These are phyloP conservation scores for Melanotaenia trifasciata DNA, from an alignment of 2,797 vertebrate species.

Conservation along the genomic window DNA sequence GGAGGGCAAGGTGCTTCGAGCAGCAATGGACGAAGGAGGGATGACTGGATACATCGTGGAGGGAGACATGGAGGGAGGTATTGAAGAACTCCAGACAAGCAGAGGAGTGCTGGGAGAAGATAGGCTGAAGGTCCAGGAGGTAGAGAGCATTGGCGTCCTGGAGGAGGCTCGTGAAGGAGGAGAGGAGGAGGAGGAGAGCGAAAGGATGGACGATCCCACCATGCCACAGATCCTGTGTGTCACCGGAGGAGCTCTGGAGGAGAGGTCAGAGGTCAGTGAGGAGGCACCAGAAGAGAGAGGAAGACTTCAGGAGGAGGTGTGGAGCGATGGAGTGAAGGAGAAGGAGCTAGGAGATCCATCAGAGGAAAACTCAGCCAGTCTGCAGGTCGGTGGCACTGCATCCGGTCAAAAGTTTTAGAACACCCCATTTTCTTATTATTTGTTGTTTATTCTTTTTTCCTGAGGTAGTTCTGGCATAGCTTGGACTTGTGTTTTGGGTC, in stretches of 20 bases:
- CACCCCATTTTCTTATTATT: too few relatives aligned
- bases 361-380: slow-evolving; percentile 41
- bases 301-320: slow-evolving; percentile 54
- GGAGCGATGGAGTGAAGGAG: slow-evolving; percentile 39
- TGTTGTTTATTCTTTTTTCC: too few relatives aligned
- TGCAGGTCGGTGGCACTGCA: slow-evolving; percentile 41
- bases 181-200: slow-evolving; percentile 48
- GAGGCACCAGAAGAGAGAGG: slow-evolving; percentile 20
- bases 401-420: too few relatives aligned
- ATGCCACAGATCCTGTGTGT: slow-evolving; percentile 81
- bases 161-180: slow-evolving; percentile 74
- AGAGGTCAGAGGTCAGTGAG: slow-evolving; percentile 53
- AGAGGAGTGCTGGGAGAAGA: slow-evolving; percentile 71
- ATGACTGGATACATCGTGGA: slow-evolving; percentile 64
- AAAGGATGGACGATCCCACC: slow-evolving; percentile 69
- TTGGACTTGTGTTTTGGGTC: too few relatives aligned
- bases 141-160: slow-evolving; percentile 82
- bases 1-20: slow-evolving; percentile 76
- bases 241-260: slow-evolving; percentile 72
- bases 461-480: too few relatives aligned
- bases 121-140: slow-evolving; percentile 80
- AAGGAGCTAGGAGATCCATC: slow-evolving; percentile 19
- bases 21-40: slow-evolving; percentile 49
- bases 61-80: slow-evolving; percentile 70
- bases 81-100: slow-evolving; percentile 79